These are phyloP conservation scores for Amaurobius ferox DNA, from an alignment of 2,888 invertebrate species.

Conservation along the genomic window DNA sequence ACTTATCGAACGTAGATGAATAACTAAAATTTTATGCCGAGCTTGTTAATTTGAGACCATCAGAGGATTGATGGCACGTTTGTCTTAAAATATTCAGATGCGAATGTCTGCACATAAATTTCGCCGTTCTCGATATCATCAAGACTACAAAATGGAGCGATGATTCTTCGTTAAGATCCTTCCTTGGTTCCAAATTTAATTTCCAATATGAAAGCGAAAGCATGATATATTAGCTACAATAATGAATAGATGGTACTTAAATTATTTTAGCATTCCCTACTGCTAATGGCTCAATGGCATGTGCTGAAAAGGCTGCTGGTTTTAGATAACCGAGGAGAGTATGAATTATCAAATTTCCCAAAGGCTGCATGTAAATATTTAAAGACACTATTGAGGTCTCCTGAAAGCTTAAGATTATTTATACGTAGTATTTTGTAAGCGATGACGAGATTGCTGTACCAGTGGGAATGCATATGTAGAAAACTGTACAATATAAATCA, in stretches of 20 bases:
- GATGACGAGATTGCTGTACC: too few species aligned
- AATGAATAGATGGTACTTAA: slow-evolving; percentile 68
- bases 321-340: not conserved
- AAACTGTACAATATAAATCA: too few species aligned
- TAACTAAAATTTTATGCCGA: not conserved
- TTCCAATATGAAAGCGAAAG: slow-evolving; percentile 27
- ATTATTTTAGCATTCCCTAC: slow-evolving; percentile 33
- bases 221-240: slow-evolving; percentile 46
- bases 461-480: too few species aligned
- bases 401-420: too few species aligned
- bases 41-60: not conserved
- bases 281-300: slow-evolving; percentile 26
- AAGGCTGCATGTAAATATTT: too few species aligned
- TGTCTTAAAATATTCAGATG: not conserved
- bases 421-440: too few species aligned
- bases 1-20: too few species aligned
- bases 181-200: not conserved
- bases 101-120: not conserved
- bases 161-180: not conserved
- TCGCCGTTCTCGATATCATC: not conserved
- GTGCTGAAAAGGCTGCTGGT: slow-evolving; percentile 57
- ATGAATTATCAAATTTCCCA: not conserved
- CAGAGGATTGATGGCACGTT: not conserved
- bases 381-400: too few species aligned
- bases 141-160: not conserved